phyloP scores from a whole-genome alignment of 2,113 vertebrate genomes.

The Panurus biarmicus region DNA sequence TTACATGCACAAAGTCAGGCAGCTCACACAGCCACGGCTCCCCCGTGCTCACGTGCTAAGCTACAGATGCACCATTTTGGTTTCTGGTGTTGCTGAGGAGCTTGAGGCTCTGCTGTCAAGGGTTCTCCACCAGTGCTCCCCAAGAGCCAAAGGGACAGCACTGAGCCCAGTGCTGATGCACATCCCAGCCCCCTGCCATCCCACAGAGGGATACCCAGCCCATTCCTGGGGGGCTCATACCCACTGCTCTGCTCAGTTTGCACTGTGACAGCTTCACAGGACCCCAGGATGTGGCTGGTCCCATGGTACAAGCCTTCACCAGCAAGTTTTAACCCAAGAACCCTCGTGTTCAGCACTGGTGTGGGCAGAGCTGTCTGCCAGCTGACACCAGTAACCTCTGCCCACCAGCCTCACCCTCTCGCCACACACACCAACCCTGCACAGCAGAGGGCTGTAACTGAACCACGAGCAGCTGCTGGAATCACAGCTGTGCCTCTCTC shows the following conservation, averaged over 20 bases:
- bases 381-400: neutral
- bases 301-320: neutral
- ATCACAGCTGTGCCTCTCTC: neutral
- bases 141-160: rapidly evolving
- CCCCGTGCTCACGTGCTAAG: neutral
- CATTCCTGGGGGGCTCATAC: rapidly evolving
- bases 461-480: neutral
- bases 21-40: rapidly evolving
- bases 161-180: neutral
- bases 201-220: neutral
- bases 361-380: neutral
- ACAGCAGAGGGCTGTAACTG: neutral
- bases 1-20: neutral
- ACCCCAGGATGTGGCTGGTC: rapidly evolving
- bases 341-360: neutral
- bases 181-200: neutral
- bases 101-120: neutral
- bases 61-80: neutral
- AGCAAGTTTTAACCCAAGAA: neutral
- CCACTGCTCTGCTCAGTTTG: neutral
- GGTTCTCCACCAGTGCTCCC: neutral
- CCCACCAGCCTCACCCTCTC: neutral
- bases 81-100: neutral
- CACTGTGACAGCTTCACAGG: neutral
- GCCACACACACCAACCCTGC: neutral